Evolutionary conservation across 2,888 invertebrate genomes (phyloP), one percentile per base, ranked within the genome.

Genomic region (Sisyra terminalis): DNA sequence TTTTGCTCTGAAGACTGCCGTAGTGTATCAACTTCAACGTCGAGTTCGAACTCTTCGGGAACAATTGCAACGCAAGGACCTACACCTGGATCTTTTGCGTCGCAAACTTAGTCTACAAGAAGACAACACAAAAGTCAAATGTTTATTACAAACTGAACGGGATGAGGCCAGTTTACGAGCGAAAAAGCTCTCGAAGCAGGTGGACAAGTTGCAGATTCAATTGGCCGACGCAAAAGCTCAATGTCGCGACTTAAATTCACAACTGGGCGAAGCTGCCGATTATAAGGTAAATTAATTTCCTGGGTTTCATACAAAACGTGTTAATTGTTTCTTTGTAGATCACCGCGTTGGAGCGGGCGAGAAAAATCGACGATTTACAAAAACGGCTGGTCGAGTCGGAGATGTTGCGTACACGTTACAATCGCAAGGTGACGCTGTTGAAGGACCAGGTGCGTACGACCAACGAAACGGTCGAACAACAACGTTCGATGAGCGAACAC

Each of bases 11-110:
- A 64, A 86, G 84, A 85, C 84, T 16, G 81, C 80, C 6, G 76
- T 84, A n/a, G 82, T 88, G 40, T 90, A 92, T 61, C 88, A 87
- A 56, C 71, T 93, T 31, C 92, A 93, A 62, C 70, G 90, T 46
- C 73, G 90, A 48, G 79, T 89, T 30, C 75, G 89, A 50, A 82
- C 83, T 6, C 64, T 92, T 10, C 72, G 90, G 40, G 93, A 93
- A 57, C 92, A 94, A 59, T 68, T 93, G 24, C 90, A 92, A 56
- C 75, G 90, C 44, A 80, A 90, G 53, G 94, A 94, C 57, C 69
- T 93, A 32, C 93, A 94, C 58, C 65, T 93, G 55, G 93, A 94
- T 61, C 69, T 93, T 45, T 65, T 93, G 39, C 70, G 90, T 35
- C 78, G 90, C 50, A 94, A 94, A 61, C 66, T 93, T 42, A 79